Percentiles rank a stretch among this genome's conserved stretches.
These are phyloP conservation scores for Crossaster papposus DNA, from an alignment of 53 echinoderm and acorn worm genomes.

Conservation along the genomic window DNA sequence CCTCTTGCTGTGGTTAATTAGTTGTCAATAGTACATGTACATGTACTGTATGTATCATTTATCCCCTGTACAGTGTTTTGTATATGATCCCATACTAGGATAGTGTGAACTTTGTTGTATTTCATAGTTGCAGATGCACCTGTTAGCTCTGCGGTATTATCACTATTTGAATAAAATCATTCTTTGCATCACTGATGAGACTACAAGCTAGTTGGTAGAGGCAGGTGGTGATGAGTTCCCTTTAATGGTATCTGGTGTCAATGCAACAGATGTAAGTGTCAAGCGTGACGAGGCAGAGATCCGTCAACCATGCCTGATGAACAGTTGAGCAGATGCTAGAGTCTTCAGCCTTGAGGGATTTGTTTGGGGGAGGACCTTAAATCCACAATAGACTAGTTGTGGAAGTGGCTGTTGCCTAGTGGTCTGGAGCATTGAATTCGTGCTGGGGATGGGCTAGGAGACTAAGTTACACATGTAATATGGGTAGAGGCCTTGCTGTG, in stretches of 20 bases:
- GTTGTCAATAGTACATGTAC: neutral
- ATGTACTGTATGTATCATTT: neutral
- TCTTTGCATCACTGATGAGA: neutral
- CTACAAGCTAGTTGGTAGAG: neutral
- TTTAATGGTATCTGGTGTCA: neutral
- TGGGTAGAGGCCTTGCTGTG: too few relatives aligned
- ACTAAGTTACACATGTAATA: too few relatives aligned
- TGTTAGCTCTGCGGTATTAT: neutral
- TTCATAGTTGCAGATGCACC: neutral
- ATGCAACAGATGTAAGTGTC: neutral
- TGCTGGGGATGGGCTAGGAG: too few relatives aligned
- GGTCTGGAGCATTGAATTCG: too few relatives aligned
- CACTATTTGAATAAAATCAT: neutral
- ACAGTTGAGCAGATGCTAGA: too few relatives aligned
- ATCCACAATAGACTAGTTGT: too few relatives aligned
- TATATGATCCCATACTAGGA: neutral
- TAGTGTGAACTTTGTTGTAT: neutral
- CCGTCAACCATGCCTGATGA: neutral
- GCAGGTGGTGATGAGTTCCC: neutral
- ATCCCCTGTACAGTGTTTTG: neutral
- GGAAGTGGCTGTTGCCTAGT: too few relatives aligned
- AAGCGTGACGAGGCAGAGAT: neutral
- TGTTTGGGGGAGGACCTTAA: too few relatives aligned
- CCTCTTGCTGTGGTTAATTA: neutral
- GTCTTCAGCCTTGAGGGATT: too few relatives aligned